Base-by-base conservation (phyloP, 2,797 vertebrate species). In the Acipenser transmontanus region DNA sequence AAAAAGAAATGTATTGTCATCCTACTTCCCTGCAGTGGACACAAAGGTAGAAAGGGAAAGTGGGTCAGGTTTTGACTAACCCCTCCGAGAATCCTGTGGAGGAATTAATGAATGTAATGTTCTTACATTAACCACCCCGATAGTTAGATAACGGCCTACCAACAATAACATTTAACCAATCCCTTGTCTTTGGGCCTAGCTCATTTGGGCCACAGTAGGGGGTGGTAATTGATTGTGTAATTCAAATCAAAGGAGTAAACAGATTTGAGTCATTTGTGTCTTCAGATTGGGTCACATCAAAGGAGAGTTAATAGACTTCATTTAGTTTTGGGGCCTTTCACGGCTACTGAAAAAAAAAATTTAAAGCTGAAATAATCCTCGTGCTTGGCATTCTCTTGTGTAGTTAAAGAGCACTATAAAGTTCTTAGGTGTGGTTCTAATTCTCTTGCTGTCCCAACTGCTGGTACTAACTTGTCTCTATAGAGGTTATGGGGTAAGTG, bases 91-190 rank as follows among this genome's bases (percentile, higher is more conserved):
- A 77, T 85, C 78, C 85, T 81, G 80, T 80, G 84, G 87, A 89
- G 84, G 78, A 82, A 78, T 91, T 93, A 95, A 93, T 91, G 86
- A 93, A 92, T 87, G 88, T 80, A 85, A 92, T 91, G 89, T 89
- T 90, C 86, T 80, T 84, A 81, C 83, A 88, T 81, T 84, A 86
- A 83, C 85, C 84, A 84, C 77, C 81, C 84, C 83, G 79, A 91
- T 91, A 92, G 90, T 87, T 76, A 70, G 89, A 88, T 94, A 94
- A 97, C 95, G 91, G 92, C 88, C 88, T 90, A 84, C 87, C 85
- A 85, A 90, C 84, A 77, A 91, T 87, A 87, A 88, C 91, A 83
- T 89, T 92, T 88, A 89, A 89, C 89, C 91, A 93, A 93, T 87
- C 85, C 84, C 82, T 78, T 85, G 81, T 90, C 88, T 82, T 88